These are phyloP conservation scores for Zapornia atra DNA, from an alignment of 2,113 vertebrate species.

Conservation along the genomic window DNA sequence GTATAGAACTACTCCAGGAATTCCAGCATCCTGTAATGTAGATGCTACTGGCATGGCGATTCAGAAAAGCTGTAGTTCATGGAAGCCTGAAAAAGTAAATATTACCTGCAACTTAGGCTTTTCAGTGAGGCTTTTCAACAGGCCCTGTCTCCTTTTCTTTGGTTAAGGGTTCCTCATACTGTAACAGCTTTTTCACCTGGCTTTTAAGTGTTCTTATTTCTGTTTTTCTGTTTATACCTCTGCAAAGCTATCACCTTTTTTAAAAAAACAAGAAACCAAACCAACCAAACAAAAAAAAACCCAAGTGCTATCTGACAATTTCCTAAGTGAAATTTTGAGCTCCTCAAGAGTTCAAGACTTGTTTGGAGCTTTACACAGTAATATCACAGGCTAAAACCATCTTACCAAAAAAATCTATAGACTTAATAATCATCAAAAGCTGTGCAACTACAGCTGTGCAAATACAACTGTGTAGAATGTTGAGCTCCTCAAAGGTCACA, in stretches of 20 bases:
- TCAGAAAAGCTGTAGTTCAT: not conserved
- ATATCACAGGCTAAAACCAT: not conserved
- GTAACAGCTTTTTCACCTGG: not conserved
- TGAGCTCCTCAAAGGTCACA: not conserved
- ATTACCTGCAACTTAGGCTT: not conserved
- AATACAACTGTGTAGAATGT: not conserved
- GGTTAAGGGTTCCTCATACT: not conserved
- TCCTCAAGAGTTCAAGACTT: not conserved
- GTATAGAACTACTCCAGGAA: not conserved
- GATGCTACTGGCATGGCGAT: not conserved
- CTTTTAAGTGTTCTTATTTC: not conserved
- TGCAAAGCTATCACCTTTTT: rapidly evolving
- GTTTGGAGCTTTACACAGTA: not conserved
- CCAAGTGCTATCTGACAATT: not conserved
- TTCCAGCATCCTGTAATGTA: not conserved
- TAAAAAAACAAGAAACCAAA: not conserved
- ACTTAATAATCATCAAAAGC: not conserved
- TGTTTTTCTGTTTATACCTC: not conserved
- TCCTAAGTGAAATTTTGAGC: not conserved
- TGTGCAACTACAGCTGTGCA: not conserved
- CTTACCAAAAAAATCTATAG: not conserved
- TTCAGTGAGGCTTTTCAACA: not conserved
- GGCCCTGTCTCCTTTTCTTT: not conserved
- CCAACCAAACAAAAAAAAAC: not conserved
- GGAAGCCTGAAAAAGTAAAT: not conserved